Conservation (phyloP, 2,797 vertebrate species). For the Huso huso region DNA sequence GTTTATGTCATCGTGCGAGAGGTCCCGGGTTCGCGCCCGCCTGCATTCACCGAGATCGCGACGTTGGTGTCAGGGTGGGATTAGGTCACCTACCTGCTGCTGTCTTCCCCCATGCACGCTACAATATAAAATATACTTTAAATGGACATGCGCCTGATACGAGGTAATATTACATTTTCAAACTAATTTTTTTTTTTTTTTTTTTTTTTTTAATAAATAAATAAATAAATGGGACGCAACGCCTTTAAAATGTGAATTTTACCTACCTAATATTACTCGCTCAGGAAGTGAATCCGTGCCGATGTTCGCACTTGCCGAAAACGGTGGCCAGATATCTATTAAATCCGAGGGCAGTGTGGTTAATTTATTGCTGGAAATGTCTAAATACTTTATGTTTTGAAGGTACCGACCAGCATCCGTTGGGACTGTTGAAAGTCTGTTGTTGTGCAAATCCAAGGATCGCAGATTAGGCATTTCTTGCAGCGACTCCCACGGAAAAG, state of each 20-base stretch:
- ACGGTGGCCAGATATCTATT: slow-evolving; percentile 85
- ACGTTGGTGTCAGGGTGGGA: too few relatives aligned
- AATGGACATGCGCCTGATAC: too few relatives aligned
- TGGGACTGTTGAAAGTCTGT: slow-evolving; percentile 68
- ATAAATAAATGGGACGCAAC: too few relatives aligned
- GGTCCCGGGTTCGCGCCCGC: too few relatives aligned
- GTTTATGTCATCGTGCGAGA: too few relatives aligned
- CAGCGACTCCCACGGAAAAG: slow-evolving; percentile 88
- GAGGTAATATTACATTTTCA: too few relatives aligned
- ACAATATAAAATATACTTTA: too few relatives aligned
- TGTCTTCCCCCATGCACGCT: too few relatives aligned
- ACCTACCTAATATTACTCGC: slow-evolving; percentile 81
- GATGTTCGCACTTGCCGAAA: slow-evolving; percentile 45
- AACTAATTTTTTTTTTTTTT: too few relatives aligned
- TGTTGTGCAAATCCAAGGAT: slow-evolving; percentile 88
- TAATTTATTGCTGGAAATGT: slow-evolving; percentile 90
- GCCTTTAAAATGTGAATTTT: background rate
- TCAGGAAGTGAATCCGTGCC: slow-evolving; percentile 44
- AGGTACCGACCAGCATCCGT: slow-evolving; percentile 66
- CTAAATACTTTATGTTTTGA: slow-evolving; percentile 79
- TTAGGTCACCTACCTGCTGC: too few relatives aligned
- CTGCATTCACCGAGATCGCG: too few relatives aligned
- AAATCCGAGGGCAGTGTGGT: slow-evolving; percentile 78
- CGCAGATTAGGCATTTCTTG: slow-evolving; percentile 76
- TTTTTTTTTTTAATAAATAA: too few relatives aligned